phyloP scores from a whole-genome alignment of 2,888 invertebrate genomes.

The Eumerus sabulonum region DNA sequence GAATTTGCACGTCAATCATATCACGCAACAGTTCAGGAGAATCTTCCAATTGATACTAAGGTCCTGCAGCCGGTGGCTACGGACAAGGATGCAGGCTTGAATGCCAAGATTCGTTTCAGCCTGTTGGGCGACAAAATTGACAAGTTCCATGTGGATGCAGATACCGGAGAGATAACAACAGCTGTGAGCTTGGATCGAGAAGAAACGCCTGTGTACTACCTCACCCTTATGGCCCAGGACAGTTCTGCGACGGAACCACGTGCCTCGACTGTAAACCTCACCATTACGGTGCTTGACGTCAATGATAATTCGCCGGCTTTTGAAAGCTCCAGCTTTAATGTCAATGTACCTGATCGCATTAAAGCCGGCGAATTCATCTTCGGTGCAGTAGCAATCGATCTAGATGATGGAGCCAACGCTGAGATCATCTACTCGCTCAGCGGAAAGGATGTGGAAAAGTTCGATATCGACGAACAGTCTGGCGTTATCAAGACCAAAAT shows the following conservation, averaged over 20 bases:
- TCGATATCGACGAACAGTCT: conserved; percentile 87
- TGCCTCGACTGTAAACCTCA: conserved; percentile 90
- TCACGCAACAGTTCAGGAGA: conserved; percentile 89
- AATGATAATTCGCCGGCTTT: conserved; percentile 93
- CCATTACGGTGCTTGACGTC: conserved; percentile 88
- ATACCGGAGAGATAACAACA: conserved; percentile 89
- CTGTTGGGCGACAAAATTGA: conserved; percentile 90
- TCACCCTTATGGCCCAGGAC: conserved; percentile 93
- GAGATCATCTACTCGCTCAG: conserved; percentile 88
- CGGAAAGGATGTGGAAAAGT: conserved; percentile 88
- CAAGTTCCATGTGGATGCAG: conserved; percentile 88
- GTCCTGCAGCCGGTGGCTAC: conserved; percentile 89
- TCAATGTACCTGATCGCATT: conserved; percentile 91
- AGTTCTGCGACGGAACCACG: conserved; percentile 91
- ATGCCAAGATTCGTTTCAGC: conserved; percentile 92
- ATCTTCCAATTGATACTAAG: conserved; percentile 87
- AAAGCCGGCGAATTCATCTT: conserved; percentile 91
- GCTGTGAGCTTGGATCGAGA: conserved; percentile 88
- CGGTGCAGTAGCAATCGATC: conserved; percentile 92
- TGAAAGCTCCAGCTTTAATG: conserved; percentile 86
- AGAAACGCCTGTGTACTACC: conserved; percentile 86
- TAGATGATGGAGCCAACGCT: conserved; percentile 90
- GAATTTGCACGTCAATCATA: conserved; percentile 91
- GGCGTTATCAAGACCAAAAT: conserved; percentile 92
- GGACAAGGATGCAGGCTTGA: conserved; percentile 90